phyloP scores from a whole-genome alignment of 1,140 invertebrate genomes.

The Belonocnema kinseyi region DNA sequence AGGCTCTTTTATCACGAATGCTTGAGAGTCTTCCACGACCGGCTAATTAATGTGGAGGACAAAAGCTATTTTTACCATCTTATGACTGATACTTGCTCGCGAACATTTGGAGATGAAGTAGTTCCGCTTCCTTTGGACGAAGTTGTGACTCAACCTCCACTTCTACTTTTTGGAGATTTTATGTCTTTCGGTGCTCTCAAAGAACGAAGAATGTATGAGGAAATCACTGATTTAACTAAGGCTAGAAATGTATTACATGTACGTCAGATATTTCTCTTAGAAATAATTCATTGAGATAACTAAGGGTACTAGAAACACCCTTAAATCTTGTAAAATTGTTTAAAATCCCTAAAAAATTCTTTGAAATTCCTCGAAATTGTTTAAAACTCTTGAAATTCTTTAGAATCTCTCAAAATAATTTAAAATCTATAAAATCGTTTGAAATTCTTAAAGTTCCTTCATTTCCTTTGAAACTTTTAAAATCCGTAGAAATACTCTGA shows the following conservation, averaged over 20 bases:
- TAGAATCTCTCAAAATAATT: too few species aligned
- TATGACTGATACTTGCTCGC: constrained; percentile 79
- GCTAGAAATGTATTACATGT: constrained; percentile 83
- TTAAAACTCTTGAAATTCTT: too few species aligned
- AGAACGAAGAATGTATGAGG: constrained; percentile 88
- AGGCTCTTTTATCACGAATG: constrained; percentile 94
- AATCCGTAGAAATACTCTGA: too few species aligned
- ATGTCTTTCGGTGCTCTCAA: constrained; percentile 84
- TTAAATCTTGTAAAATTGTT: too few species aligned
- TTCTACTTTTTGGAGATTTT: constrained; percentile 91
- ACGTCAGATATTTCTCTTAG: constrained; percentile 42
- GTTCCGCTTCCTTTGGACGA: constrained; percentile 81
- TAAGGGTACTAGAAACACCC: too few species aligned
- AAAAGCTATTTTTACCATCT: constrained; percentile 86
- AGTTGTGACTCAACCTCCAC: constrained; percentile 81
- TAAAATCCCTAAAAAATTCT: too few species aligned
- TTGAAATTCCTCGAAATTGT: too few species aligned
- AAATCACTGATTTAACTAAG: constrained; percentile 86
- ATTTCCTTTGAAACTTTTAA: too few species aligned
- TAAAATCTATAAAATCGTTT: too few species aligned
- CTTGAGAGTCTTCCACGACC: constrained; percentile 92
- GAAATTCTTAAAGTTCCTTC: too few species aligned
- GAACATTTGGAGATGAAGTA: constrained; percentile 80
- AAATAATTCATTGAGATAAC: too few species aligned
- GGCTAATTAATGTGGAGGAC: constrained; percentile 88